phyloP scores from a whole-genome alignment of 2,113 vertebrate genomes.

The Aptenodytes forsteri region DNA sequence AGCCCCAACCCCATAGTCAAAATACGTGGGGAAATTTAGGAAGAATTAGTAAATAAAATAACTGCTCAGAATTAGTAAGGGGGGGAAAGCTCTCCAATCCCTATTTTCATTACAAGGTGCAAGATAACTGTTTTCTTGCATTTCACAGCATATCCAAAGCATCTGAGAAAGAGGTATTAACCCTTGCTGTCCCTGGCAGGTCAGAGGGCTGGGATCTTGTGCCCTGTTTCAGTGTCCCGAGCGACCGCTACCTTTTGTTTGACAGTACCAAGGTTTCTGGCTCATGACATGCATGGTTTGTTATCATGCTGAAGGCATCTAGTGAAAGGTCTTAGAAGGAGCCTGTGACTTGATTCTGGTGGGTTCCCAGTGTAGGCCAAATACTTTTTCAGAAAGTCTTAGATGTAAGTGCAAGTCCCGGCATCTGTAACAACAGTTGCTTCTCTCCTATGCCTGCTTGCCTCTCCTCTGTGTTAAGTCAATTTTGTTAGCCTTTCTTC shows the following conservation, averaged over 20 bases:
- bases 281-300: rapidly evolving
- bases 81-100: background rate
- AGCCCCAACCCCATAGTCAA: background rate
- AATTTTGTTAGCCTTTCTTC: background rate
- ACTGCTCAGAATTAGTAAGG: background rate
- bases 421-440: background rate
- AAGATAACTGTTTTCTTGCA: background rate
- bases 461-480: no score
- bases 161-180: background rate
- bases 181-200: background rate
- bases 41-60: background rate
- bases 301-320: background rate
- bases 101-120: background rate
- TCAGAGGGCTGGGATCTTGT: background rate
- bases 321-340: background rate
- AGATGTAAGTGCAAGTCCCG: background rate
- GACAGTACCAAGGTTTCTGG: background rate
- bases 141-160: background rate
- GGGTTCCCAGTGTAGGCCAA: background rate
- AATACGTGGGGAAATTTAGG: background rate
- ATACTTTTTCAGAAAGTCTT: background rate
- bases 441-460: background rate
- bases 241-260: rapidly evolving
- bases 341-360: background rate
- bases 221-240: background rate